Conservation (phyloP, 2,797 vertebrate genomes). For the Pangasius sanitwongsei region DNA sequence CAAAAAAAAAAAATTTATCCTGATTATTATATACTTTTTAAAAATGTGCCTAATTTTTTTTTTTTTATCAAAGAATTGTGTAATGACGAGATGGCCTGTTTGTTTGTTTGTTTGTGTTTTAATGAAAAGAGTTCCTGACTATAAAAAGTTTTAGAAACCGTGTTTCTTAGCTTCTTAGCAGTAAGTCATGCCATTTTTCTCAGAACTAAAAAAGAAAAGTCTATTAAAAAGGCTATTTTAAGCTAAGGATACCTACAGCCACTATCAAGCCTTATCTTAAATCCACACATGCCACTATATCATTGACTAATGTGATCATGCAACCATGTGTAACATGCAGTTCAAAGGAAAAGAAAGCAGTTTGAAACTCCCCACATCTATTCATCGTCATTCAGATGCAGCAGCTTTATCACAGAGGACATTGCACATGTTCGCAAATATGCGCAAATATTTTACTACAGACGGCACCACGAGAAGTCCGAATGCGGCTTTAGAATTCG, state of each 20-base stretch:
- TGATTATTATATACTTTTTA: no score
- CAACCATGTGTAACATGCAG: background rate
- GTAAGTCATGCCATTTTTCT: background rate
- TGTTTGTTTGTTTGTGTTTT: no score
- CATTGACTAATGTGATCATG: background rate
- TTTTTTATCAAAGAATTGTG: no score
- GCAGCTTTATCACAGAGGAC: background rate
- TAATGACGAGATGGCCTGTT: no score
- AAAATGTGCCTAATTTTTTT: no score
- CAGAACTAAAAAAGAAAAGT: background rate
- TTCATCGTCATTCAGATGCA: background rate
- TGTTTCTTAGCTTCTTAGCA: background rate
- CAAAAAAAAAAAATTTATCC: no score
- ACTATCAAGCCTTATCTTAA: background rate
- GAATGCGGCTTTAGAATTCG: background rate
- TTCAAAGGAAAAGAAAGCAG: background rate
- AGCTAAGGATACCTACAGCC: background rate
- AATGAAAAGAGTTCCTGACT: no score
- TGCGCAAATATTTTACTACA: background rate
- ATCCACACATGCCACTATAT: background rate
- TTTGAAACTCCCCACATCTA: background rate
- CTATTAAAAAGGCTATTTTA: background rate
- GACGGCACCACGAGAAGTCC: fast-evolving
- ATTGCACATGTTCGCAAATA: background rate
- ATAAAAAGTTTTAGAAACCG: no score